Percentiles rank a stretch among this genome's conserved stretches.
Evolutionary conservation across 2,113 vertebrate genomes (phyloP).

Genomic region (Atlantisia rogersi): DNA sequence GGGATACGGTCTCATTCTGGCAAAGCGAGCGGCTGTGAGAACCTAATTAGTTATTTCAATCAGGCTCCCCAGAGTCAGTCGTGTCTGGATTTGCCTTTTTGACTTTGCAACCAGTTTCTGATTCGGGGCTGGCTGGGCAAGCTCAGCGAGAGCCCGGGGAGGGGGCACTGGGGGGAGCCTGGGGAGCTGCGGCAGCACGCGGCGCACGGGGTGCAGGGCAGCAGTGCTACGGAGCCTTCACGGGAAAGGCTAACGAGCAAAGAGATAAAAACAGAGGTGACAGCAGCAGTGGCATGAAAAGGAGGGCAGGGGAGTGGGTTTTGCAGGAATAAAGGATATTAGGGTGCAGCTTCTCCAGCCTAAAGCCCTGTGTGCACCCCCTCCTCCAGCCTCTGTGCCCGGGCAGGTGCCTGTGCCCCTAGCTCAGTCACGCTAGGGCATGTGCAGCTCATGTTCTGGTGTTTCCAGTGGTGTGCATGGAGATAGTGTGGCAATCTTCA

Average conservation of each 20-base stretch:
- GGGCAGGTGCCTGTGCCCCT: not conserved
- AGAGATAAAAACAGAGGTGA: not conserved
- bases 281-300: not conserved
- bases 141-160: fast-evolving
- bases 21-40: not conserved
- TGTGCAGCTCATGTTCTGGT: not conserved
- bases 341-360: not conserved
- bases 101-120: not conserved
- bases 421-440: not conserved
- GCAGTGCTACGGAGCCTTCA: not conserved
- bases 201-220: fast-evolving
- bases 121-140: fast-evolving
- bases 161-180: not conserved
- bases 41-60: constrained; percentile 53
- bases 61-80: constrained; percentile 13
- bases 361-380: fast-evolving
- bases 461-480: not conserved
- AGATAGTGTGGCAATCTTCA: not conserved
- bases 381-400: not conserved
- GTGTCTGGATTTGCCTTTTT: constrained; percentile 35
- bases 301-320: not conserved
- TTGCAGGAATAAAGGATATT: not conserved
- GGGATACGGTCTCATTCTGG: not conserved
- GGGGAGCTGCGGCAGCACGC: fast-evolving
- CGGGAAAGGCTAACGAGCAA: not conserved